Conservation (phyloP, 2,888 invertebrate species). For the Pasiphila rectangulata region DNA sequence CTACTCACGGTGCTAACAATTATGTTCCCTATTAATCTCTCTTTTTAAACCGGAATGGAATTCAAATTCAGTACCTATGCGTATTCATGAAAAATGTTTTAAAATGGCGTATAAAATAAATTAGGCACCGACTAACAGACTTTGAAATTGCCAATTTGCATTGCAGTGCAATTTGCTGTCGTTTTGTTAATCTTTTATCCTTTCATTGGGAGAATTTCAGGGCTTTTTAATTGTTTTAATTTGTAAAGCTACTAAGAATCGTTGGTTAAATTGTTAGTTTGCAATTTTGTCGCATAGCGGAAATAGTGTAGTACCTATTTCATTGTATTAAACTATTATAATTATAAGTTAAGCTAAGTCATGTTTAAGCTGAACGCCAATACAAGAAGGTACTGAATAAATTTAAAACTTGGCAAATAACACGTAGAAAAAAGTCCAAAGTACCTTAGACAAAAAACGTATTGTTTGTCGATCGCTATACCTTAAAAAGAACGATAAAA, state of each 20-base stretch:
- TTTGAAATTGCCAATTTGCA: conserved; percentile 31
- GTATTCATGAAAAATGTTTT: conserved; percentile 19
- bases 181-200: conserved; percentile 24
- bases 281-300: not conserved
- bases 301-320: not conserved
- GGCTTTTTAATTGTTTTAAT: conserved; percentile 7
- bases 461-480: too few species aligned
- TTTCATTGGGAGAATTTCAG: conserved; percentile 1
- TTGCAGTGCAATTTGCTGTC: conserved; percentile 31
- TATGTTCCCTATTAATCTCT: conserved; percentile 1
- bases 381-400: too few species aligned
- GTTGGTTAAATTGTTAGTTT: not conserved
- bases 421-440: too few species aligned
- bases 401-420: too few species aligned
- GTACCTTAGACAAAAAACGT: too few species aligned
- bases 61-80: conserved; percentile 11
- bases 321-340: too few species aligned
- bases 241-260: conserved; percentile 1
- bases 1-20: conserved; percentile 1
- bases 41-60: conserved; percentile 1
- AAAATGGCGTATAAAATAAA: conserved; percentile 27
- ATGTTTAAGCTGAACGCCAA: too few species aligned
- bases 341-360: too few species aligned
- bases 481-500: too few species aligned
- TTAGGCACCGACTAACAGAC: conserved; percentile 25